Evolutionary conservation across 92 coral and sea anemone species (phyloP).

Genomic region (Epizoanthus scotinus): DNA sequence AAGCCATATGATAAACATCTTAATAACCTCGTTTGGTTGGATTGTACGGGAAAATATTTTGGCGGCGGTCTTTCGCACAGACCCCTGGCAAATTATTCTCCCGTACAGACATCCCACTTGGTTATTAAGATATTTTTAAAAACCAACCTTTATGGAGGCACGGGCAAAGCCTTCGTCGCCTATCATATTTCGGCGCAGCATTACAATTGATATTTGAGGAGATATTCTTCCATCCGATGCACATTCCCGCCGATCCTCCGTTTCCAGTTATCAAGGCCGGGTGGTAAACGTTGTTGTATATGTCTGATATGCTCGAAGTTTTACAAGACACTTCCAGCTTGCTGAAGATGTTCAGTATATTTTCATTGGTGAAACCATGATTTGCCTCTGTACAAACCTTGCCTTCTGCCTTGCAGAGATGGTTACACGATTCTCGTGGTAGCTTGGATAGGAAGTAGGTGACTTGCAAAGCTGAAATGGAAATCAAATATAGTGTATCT

Average conservation of each 20-base stretch:
- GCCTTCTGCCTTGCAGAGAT: background rate
- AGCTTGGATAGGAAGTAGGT: background rate
- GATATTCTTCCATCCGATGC: background rate
- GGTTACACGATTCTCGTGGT: background rate
- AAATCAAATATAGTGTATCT: too few species aligned
- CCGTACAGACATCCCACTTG: too few species aligned
- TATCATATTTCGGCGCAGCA: too few species aligned
- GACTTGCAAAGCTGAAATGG: background rate
- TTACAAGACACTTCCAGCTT: background rate
- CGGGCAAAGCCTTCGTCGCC: background rate
- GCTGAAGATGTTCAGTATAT: background rate
- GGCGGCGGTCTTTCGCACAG: too few species aligned
- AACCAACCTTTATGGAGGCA: background rate
- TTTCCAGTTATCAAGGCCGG: background rate
- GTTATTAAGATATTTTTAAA: too few species aligned
- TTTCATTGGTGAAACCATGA: constrained; percentile 17
- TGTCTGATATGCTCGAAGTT: background rate
- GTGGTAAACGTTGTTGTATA: background rate
- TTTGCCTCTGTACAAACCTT: background rate
- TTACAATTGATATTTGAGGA: background rate
- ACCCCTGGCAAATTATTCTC: too few species aligned
- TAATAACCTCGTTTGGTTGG: too few species aligned
- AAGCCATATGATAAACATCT: too few species aligned
- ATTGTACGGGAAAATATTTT: too few species aligned
- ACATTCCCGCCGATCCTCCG: background rate